Percentiles rank a stretch among this genome's conserved stretches.
Conservation (phyloP, 92 coral and sea anemone species). For the Palythoa caribaeorum region DNA sequence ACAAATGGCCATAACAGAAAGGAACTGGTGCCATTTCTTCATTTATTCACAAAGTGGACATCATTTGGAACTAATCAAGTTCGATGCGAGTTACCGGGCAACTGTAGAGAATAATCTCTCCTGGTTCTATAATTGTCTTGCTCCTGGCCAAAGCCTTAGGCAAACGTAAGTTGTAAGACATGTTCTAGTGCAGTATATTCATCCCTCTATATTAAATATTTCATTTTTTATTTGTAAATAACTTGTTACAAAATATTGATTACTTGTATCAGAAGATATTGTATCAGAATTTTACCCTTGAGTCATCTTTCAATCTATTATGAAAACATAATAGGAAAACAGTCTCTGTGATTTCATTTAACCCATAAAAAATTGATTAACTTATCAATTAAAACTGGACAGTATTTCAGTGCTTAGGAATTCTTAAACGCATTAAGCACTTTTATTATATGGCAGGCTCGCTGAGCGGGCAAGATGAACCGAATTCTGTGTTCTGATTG, state of each 20-base stretch:
- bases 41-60: conserved; percentile 41
- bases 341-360: neutral
- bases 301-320: neutral
- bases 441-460: no score
- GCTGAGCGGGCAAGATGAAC: no score
- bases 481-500: no score
- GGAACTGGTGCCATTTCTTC: conserved; percentile 58
- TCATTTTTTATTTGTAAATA: neutral
- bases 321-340: neutral
- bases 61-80: conserved; percentile 43
- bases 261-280: neutral
- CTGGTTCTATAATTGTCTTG: conserved; percentile 59
- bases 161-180: neutral
- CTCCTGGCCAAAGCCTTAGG: conserved; percentile 22
- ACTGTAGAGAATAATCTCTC: conserved; percentile 55
- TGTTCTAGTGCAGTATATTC: neutral
- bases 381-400: no score
- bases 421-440: no score
- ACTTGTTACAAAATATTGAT: neutral
- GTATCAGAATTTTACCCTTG: neutral
- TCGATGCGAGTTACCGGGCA: conserved; percentile 56
- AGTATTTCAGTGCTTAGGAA: no score
- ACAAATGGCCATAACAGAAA: conserved; percentile 48
- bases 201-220: neutral
- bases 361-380: no score